Evolutionary conservation across 2,113 vertebrate genomes (phyloP).

Genomic region (Crotalus viridis): DNA sequence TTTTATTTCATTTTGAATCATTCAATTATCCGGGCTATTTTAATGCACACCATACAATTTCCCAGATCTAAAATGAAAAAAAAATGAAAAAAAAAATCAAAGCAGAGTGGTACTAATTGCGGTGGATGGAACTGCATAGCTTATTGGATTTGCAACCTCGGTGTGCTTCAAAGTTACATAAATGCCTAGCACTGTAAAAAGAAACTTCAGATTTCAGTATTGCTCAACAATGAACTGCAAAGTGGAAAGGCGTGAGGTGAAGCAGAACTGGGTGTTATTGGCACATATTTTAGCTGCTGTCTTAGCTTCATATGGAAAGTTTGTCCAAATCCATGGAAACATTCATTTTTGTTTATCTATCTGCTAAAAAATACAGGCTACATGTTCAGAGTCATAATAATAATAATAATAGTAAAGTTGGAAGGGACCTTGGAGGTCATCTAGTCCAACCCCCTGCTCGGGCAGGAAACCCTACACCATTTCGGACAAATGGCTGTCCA

Average conservation of each 20-base stretch:
- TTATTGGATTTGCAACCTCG: conserved; percentile 11
- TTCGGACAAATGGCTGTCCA: too few relatives aligned
- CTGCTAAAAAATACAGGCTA: background rate
- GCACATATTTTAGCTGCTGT: background rate
- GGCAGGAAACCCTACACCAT: too few relatives aligned
- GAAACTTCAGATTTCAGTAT: background rate
- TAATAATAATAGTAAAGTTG: too few relatives aligned
- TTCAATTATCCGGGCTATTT: conserved; percentile 13
- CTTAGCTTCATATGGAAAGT: background rate
- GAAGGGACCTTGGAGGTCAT: too few relatives aligned
- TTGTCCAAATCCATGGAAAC: background rate
- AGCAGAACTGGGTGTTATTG: background rate
- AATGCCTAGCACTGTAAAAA: background rate
- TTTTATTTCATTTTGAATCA: conserved; percentile 17
- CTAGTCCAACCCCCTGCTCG: too few relatives aligned
- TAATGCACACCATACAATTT: conserved; percentile 1
- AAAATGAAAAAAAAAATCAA: background rate
- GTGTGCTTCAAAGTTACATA: conserved; percentile 24
- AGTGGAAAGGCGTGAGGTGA: background rate
- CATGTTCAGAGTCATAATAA: background rate
- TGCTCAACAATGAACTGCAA: background rate
- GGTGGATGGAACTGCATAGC: background rate
- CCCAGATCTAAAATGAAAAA: conserved; percentile 14
- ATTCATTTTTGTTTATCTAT: background rate
- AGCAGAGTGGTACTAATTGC: conserved; percentile 16